Percentiles rank a stretch among this genome's conserved stretches.
Evolutionary conservation across 2,888 invertebrate genomes (phyloP).

Genomic region (Callimorpha dominula): DNA sequence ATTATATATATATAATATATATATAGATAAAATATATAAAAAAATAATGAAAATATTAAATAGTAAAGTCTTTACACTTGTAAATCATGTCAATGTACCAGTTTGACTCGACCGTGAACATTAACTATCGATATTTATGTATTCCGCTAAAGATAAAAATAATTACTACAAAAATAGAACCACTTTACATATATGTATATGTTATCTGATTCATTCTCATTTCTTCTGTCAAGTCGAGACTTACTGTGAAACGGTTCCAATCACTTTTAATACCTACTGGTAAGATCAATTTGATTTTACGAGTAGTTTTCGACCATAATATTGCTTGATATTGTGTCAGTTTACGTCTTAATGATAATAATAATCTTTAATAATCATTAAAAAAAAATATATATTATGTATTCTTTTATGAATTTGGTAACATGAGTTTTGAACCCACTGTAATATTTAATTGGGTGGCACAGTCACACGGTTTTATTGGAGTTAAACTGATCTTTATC

Average conservation of each 20-base stretch:
- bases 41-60: too few relatives aligned
- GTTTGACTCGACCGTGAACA: constrained; percentile 28
- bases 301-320: neutral
- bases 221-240: neutral
- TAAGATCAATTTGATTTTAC: neutral
- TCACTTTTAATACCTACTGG: neutral
- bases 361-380: too few relatives aligned
- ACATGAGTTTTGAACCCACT: too few relatives aligned
- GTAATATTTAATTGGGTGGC: too few relatives aligned
- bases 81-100: constrained; percentile 21
- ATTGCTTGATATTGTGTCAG: neutral
- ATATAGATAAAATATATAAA: too few relatives aligned
- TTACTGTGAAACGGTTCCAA: neutral
- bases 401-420: too few relatives aligned
- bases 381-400: too few relatives aligned
- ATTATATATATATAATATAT: too few relatives aligned
- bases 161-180: constrained; percentile 20
- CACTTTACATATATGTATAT: neutral
- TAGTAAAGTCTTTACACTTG: neutral
- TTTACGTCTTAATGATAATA: too few relatives aligned
- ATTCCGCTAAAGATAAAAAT: constrained; percentile 25
- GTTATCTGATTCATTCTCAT: too few relatives aligned
- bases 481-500: too few relatives aligned
- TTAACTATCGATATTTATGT: constrained; percentile 27
- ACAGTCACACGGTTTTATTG: too few relatives aligned